Conservation (phyloP, 1,140 invertebrate genomes). For the Trinorchestia longiramus region DNA sequence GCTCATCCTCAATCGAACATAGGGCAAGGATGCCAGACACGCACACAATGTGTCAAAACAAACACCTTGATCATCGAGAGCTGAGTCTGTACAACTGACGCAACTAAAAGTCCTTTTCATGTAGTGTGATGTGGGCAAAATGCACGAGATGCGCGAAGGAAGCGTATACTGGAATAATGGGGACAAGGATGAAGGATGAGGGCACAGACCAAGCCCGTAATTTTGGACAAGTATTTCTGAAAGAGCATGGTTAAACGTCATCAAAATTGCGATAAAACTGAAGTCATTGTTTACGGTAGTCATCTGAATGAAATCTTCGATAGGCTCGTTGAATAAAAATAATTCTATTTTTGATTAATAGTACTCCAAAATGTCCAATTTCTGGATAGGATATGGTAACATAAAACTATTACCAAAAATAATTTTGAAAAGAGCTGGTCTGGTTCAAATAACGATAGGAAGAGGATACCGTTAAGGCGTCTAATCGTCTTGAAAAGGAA, state of each 20-base stretch:
- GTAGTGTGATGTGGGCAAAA: conserved; percentile 25
- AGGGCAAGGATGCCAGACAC: conserved; percentile 11
- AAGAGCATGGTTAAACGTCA: neutral
- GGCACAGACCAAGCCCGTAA: conserved; percentile 14
- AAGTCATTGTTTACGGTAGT: neutral
- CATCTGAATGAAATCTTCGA: neutral
- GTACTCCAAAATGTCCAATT: neutral
- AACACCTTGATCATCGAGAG: neutral
- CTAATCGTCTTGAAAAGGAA: neutral
- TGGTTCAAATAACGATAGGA: neutral
- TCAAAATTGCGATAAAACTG: neutral
- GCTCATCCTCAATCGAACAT: conserved; percentile 9
- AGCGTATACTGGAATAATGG: conserved; percentile 42
- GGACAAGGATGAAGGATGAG: neutral
- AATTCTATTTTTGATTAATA: neutral
- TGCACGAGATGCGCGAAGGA: conserved; percentile 45
- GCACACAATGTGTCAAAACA: neutral
- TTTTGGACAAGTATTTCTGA: neutral
- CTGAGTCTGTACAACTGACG: neutral
- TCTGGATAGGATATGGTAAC: too few relatives aligned
- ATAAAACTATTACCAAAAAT: neutral
- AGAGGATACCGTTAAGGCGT: neutral
- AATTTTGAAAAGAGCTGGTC: neutral
- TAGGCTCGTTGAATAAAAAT: neutral
- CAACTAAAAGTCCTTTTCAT: conserved; percentile 23